Conservation (phyloP, 2,797 vertebrate genomes). For the Sardinella longiceps region DNA sequence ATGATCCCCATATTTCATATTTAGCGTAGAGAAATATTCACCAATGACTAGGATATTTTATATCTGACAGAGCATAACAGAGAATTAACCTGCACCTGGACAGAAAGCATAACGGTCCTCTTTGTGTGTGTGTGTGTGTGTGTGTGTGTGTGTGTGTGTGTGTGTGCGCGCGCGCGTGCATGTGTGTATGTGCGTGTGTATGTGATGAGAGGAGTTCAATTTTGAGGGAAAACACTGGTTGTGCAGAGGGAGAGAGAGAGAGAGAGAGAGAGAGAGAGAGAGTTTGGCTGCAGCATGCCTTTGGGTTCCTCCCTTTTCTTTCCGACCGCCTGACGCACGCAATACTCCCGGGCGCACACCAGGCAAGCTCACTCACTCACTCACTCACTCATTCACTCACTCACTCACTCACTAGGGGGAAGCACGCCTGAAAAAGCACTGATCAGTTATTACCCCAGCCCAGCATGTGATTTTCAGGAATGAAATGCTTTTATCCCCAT, state of each 20-base stretch:
- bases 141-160: conserved; percentile 15
- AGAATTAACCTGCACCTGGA: not conserved
- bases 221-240: not conserved
- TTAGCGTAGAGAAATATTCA: not conserved
- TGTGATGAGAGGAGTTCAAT: not conserved
- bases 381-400: too few relatives aligned
- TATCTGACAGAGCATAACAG: not conserved
- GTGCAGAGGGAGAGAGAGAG: not conserved
- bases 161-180: not conserved
- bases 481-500: not conserved
- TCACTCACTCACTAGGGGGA: not conserved
- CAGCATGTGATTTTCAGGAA: not conserved
- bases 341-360: not conserved
- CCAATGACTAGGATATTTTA: not conserved
- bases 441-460: conserved; percentile 2
- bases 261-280: not conserved
- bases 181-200: not conserved
- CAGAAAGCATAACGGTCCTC: not conserved
- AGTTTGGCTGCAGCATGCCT: not conserved
- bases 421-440: not conserved
- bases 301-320: conserved; percentile 23
- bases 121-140: not conserved
- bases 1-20: not conserved
- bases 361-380: conserved; percentile 19
- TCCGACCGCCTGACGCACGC: conserved; percentile 34